phyloP scores from a whole-genome alignment of 2,888 invertebrate species.

The Oscheius sp. region DNA sequence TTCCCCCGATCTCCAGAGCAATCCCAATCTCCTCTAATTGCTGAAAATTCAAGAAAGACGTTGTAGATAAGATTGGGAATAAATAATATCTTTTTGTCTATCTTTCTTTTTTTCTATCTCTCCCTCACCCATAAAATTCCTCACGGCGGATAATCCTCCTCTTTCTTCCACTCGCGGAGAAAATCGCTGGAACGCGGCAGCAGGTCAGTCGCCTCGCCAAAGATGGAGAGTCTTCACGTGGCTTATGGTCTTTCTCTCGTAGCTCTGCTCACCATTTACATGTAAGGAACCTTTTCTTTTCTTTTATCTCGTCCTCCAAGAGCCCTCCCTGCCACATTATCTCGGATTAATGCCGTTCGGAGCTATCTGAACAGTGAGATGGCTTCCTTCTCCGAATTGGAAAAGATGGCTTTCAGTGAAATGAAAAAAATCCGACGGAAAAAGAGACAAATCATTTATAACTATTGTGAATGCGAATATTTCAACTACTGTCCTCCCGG shows the following conservation, averaged over 20 bases:
- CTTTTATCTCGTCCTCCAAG: too few species aligned
- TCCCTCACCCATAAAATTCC: neutral
- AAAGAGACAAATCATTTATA: constrained; percentile 32
- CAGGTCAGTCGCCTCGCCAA: neutral
- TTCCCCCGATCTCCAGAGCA: too few species aligned
- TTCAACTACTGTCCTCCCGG: constrained; percentile 44
- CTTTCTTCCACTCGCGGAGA: too few species aligned
- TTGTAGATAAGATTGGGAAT: too few species aligned
- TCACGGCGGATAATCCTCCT: too few species aligned
- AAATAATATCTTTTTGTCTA: too few species aligned
- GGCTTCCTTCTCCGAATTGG: constrained; percentile 20
- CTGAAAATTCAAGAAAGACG: too few species aligned
- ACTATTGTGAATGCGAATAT: constrained; percentile 48
- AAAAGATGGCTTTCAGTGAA: constrained; percentile 17
- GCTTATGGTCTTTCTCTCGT: constrained; percentile 16
- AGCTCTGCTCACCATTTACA: constrained; percentile 6
- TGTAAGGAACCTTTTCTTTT: neutral
- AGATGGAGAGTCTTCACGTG: neutral
- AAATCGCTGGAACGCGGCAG: constrained; percentile 24
- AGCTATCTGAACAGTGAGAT: constrained; percentile 11
- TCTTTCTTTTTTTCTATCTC: neutral
- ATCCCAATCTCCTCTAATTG: too few species aligned
- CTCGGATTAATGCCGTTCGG: constrained; percentile 4
- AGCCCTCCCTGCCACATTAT: constrained; percentile 3
- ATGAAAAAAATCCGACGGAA: constrained; percentile 3